Percentiles rank a stretch among this genome's conserved stretches.
phyloP scores from a whole-genome alignment of 2,888 invertebrate species.

The Spisula subtruncata region DNA sequence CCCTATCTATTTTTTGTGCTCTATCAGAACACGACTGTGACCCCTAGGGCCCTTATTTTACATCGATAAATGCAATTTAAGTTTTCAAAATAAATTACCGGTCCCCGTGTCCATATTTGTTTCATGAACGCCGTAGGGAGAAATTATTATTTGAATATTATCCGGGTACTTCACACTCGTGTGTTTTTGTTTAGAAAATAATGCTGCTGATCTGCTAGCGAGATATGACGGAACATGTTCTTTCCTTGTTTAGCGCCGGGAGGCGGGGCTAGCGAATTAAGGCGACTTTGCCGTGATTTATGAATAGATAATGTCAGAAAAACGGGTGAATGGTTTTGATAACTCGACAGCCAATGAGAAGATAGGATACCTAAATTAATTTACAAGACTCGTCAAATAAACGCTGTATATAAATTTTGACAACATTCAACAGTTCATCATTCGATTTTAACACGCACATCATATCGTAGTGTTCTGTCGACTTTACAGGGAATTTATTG shows the following conservation, averaged over 20 bases:
- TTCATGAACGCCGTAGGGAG: slow-evolving; percentile 58
- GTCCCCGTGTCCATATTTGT: slow-evolving; percentile 60
- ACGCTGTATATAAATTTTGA: slow-evolving; percentile 23
- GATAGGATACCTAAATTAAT: not conserved
- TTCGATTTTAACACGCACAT: not conserved
- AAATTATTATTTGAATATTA: slow-evolving; percentile 57
- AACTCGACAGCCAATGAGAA: slow-evolving; percentile 56
- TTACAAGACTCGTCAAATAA: slow-evolving; percentile 2
- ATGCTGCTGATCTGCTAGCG: slow-evolving; percentile 23
- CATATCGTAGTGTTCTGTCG: not conserved
- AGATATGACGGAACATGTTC: slow-evolving; percentile 49
- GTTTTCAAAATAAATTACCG: slow-evolving; percentile 61
- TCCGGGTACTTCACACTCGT: slow-evolving; percentile 36
- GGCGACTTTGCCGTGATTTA: slow-evolving; percentile 46
- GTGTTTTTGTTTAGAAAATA: slow-evolving; percentile 40
- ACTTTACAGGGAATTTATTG: not conserved
- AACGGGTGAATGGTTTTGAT: slow-evolving; percentile 49
- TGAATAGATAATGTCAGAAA: slow-evolving; percentile 52
- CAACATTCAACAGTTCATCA: slow-evolving; percentile 20
- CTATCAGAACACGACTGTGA: slow-evolving; percentile 31
- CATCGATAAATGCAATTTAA: slow-evolving; percentile 59
- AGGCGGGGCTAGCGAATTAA: slow-evolving; percentile 51
- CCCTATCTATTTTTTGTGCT: slow-evolving; percentile 22
- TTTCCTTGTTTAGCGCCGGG: slow-evolving; percentile 32
- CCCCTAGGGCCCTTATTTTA: slow-evolving; percentile 47